Evolutionary conservation across 2,113 vertebrate genomes (phyloP), one percentile per base, ranked within the genome.

Genomic region (Catagonus wagneri): DNA sequence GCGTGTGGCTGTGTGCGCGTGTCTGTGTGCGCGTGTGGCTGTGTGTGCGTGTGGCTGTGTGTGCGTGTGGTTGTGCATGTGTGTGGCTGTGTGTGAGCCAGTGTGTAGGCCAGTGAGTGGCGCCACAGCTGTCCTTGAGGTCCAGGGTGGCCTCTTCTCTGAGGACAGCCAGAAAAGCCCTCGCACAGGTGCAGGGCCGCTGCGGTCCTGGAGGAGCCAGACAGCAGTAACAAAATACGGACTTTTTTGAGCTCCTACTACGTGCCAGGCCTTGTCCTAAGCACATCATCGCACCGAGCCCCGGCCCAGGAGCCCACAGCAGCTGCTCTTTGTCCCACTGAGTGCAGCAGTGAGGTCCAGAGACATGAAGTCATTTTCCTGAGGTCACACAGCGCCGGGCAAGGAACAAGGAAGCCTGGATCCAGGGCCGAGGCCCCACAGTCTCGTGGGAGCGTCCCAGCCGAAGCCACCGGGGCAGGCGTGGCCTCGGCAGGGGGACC

Each of bases 1-100:
- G 1, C 1, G 0, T 27, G 19, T 54, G 87, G n/a, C 2, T 0
- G 0, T 7, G 0, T 54, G 84, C 29, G 1, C 1, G 1, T 27
- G n/a, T 8, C 20, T 5, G n/a, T 36, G 50, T 12, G 27, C 0
- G 6, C 29, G 10, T 27, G 36, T 11, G 69, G n/a, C 54, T 7
- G 20, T 84, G 56, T 3, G 16, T 39, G 56, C 25, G 36, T 32
- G 36, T 63, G 80, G 6, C 22, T 22, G 60, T 54, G 63, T 58
- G 50, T 5, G 1, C n/a, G 19, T n/a, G n/a, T n/a, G 23, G 63
- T 61, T 44, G 78, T 27, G 79, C 36, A 15, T 1, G 6, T 25
- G 83, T 2, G 52, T 52, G 83, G 54, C 74, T 54, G 39, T 34
- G 4, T 13, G 6, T 12, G 36, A n/a, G n/a, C 63, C 3, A 0